Base-by-base conservation (phyloP, 2,113 vertebrate species). In the Mustelus asterias region DNA sequence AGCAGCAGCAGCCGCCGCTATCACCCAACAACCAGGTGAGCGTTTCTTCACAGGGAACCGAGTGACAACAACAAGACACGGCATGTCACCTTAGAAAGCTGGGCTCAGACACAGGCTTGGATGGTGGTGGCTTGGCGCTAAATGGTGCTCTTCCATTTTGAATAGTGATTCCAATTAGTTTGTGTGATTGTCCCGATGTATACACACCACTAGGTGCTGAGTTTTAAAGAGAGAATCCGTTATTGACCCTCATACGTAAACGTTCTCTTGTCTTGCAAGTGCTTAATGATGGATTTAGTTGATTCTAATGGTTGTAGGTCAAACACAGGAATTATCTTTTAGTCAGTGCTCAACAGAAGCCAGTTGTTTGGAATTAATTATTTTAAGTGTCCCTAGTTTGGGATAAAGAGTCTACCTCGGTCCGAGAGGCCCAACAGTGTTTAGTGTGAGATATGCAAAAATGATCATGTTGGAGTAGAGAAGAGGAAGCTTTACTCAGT, bases 21-120 rank as follows among this genome's bases (percentile, higher is more conserved):
- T 95, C 94, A 48, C 97, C 96, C 95, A 96, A 96, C 97, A 98
- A 96, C 98, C 98, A 95, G 94, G 94, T 95, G 69, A 95, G 93
- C 22, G 8, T 24, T 26, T 7, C 6, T 48, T 58, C 24, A 8
- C 48, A 58, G 26, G 26, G 13, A 26, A 54, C 41, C 1, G 22
- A 24, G 7, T 88, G 8, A 88, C 13, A 24, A 10, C 24, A 11
- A 58, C 2, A 29, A 9, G 8, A 29, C 70, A 48, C 24, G 1
- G 14, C 33, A 54, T 1, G 37, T 44, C 29, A 83, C 80, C 80
- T 83, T 37, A 0, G 14, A 44, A 20, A 37, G n/a, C 14, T 41
- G 14, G 37, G 80, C 0, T 41, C 80, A 83, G 16, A 83, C n/a
- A 14, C 14, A 37, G 78, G n/a, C 4, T 26, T 24, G 24, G 18